Conservation (phyloP, 2,888 invertebrate genomes). For the Scaptomyza tumidula region DNA sequence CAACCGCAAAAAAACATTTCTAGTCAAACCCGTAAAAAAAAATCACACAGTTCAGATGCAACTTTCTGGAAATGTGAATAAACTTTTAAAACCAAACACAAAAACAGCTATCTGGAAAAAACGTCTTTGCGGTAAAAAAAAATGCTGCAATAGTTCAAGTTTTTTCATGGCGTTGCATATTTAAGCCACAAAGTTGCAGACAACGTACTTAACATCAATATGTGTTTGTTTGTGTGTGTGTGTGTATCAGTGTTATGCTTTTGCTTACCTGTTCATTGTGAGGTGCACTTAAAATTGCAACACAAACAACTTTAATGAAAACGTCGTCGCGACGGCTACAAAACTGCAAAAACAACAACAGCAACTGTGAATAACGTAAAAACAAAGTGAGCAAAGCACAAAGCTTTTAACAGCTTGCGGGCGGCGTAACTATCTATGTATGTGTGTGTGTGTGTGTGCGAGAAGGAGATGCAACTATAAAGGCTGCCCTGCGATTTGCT, state of each 20-base stretch:
- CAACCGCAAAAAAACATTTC: conserved; percentile 26
- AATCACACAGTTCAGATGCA: conserved; percentile 45
- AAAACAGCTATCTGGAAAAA: conserved; percentile 25
- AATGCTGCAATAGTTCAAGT: conserved; percentile 78
- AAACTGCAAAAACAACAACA: conserved; percentile 55
- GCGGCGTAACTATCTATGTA: conserved; percentile 1
- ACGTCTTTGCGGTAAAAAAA: conserved; percentile 37
- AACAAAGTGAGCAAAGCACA: conserved; percentile 45
- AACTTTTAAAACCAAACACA: conserved; percentile 55
- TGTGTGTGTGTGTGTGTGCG: conserved; percentile 25
- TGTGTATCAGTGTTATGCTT: conserved; percentile 41
- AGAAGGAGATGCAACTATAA: conserved; percentile 38
- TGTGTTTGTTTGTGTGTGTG: conserved; percentile 20
- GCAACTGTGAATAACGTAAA: conserved; percentile 31
- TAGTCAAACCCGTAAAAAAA: conserved; percentile 9
- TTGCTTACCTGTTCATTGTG: conserved; percentile 80
- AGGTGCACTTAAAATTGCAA: conserved; percentile 74
- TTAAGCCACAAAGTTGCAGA: conserved; percentile 64
- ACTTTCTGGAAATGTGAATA: conserved; percentile 73
- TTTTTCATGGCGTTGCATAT: conserved; percentile 76
- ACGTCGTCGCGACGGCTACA: conserved; percentile 46
- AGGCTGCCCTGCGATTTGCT: conserved; percentile 26
- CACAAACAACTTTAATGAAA: conserved; percentile 77
- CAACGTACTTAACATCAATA: conserved; percentile 29
- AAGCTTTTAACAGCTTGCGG: conserved; percentile 60